phyloP scores from a whole-genome alignment of 1,140 invertebrate species.

The Adelges cooleyi region DNA sequence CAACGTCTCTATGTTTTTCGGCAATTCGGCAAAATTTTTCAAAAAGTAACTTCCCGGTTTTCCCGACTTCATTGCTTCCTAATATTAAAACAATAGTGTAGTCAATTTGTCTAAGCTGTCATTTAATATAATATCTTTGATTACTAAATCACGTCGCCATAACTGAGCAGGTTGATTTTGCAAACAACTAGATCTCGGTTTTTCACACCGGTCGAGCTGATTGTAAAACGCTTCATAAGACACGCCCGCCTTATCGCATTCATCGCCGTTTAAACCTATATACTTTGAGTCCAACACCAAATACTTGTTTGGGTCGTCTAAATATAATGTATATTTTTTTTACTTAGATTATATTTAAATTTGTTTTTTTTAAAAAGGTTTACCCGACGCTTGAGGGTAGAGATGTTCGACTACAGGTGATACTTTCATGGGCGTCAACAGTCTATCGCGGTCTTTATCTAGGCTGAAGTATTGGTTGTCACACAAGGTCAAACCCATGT shows the following conservation, averaged over 20 bases:
- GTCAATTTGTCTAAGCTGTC: neutral
- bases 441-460: neutral
- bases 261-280: constrained; percentile 34
- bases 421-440: neutral
- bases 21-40: constrained; percentile 5
- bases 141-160: constrained; percentile 40
- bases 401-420: neutral
- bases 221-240: constrained; percentile 42
- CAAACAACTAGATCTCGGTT: constrained; percentile 40
- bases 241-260: constrained; percentile 42
- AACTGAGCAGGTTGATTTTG: constrained; percentile 37
- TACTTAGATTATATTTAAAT: too few relatives aligned
- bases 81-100: neutral
- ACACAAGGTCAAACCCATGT: neutral
- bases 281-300: neutral
- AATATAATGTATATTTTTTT: neutral
- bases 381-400: neutral
- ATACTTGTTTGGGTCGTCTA: constrained; percentile 38
- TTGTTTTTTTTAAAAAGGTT: neutral
- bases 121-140: neutral
- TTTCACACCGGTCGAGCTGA: constrained; percentile 40
- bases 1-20: neutral
- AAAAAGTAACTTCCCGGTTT: constrained; percentile 3
- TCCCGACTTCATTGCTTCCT: neutral
- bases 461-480: constrained; percentile 5